Percentiles rank a stretch among this genome's conserved stretches.
phyloP scores from a whole-genome alignment of 2,888 invertebrate species.

The Eupithecia pulchellata region DNA sequence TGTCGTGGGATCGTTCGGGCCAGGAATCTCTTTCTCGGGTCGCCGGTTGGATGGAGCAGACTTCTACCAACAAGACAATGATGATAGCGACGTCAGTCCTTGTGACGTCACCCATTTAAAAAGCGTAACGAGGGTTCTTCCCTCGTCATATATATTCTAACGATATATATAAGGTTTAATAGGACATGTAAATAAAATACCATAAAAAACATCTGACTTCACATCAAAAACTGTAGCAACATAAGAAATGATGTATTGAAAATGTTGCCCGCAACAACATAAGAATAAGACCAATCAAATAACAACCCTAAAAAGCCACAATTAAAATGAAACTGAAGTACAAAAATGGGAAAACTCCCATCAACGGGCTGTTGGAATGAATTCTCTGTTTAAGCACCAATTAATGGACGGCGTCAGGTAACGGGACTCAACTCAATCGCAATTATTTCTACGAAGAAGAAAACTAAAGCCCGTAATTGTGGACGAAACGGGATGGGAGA shows the following conservation, averaged over 20 bases:
- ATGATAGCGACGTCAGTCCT: no score
- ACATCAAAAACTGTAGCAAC: constrained; percentile 3
- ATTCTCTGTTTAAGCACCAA: constrained; percentile 77
- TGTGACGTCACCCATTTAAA: no score
- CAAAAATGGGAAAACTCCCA: constrained; percentile 43
- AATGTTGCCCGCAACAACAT: constrained; percentile 9
- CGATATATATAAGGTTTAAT: no score
- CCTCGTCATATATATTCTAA: no score
- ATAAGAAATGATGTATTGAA: no score
- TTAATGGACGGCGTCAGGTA: constrained; percentile 71
- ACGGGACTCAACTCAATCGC: constrained; percentile 75
- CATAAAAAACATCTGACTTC: not conserved
- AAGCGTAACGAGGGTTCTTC: no score
- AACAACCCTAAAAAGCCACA: constrained; percentile 33
- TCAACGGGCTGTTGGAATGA: constrained; percentile 52
- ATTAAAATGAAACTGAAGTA: constrained; percentile 41
- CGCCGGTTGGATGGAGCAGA: no score
- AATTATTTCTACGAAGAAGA: constrained; percentile 77
- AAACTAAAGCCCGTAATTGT: constrained; percentile 76
- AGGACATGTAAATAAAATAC: not conserved
- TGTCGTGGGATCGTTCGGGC: no score
- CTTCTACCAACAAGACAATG: no score
- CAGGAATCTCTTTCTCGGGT: no score
- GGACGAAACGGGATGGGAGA: constrained; percentile 47
- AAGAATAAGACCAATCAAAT: constrained; percentile 24